Evolutionary conservation across 2,797 vertebrate species (phyloP).

Genomic region (Esox lucius): DNA sequence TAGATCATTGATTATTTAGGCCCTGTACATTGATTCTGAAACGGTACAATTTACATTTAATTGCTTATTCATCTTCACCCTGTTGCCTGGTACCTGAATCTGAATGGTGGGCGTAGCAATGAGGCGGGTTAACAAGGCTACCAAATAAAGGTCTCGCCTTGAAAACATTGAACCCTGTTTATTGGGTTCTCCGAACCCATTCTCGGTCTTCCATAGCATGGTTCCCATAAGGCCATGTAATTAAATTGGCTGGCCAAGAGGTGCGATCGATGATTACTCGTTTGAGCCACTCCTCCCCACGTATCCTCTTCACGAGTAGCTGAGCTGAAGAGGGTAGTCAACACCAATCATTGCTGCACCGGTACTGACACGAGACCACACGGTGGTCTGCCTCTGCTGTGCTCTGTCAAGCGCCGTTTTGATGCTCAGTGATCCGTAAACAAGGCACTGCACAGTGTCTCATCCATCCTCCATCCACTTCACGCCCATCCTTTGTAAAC

Average conservation of each 20-base stretch:
- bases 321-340: neutral
- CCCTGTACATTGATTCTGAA: too few species aligned
- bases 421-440: neutral
- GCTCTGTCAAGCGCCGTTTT: neutral
- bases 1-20: too few species aligned
- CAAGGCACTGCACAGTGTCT: neutral
- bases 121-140: neutral
- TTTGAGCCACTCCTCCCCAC: neutral
- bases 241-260: neutral
- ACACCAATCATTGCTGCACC: neutral
- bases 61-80: neutral
- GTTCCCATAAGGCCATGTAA: neutral
- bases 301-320: neutral
- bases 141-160: neutral
- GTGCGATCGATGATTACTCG: neutral
- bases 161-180: neutral
- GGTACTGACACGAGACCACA: neutral
- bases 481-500: neutral
- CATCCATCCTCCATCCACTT: neutral
- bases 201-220: neutral
- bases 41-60: too few species aligned
- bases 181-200: neutral
- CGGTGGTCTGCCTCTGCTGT: too few species aligned
- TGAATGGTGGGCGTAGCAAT: neutral
- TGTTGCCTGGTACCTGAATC: neutral